Conservation (phyloP, 2,888 invertebrate species). For the Taphrorychus bicolor region DNA sequence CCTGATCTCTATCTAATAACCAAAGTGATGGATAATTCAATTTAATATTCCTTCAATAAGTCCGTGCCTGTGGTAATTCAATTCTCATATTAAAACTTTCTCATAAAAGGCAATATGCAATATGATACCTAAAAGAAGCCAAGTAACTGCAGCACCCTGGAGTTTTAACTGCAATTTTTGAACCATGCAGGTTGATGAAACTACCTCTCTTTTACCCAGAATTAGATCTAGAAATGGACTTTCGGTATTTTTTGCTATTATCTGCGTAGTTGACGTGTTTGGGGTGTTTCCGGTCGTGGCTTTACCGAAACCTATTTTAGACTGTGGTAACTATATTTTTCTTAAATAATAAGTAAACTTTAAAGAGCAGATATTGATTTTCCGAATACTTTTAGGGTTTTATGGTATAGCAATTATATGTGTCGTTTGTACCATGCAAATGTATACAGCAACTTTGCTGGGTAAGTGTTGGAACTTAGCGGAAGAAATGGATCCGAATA, state of each 20-base stretch:
- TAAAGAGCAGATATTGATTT: background rate
- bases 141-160: background rate
- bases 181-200: slow-evolving; percentile 26
- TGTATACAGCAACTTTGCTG: slow-evolving; percentile 82
- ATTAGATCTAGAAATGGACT: slow-evolving; percentile 59
- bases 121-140: no score
- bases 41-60: no score
- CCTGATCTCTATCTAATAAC: no score
- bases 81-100: no score
- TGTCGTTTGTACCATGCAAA: slow-evolving; percentile 72
- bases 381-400: slow-evolving; percentile 60
- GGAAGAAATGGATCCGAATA: slow-evolving; percentile 71
- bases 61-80: no score
- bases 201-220: slow-evolving; percentile 23
- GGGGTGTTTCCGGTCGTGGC: slow-evolving; percentile 84
- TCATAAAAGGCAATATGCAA: no score
- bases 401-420: slow-evolving; percentile 75
- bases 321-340: slow-evolving; percentile 69
- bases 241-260: slow-evolving; percentile 72
- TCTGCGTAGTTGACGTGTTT: slow-evolving; percentile 82
- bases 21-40: no score
- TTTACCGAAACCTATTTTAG: slow-evolving; percentile 75
- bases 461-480: slow-evolving; percentile 85
- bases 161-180: background rate
- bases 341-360: background rate